These are phyloP conservation scores for Bombus superbus DNA, from an alignment of 1,140 invertebrate species.

Conservation along the genomic window DNA sequence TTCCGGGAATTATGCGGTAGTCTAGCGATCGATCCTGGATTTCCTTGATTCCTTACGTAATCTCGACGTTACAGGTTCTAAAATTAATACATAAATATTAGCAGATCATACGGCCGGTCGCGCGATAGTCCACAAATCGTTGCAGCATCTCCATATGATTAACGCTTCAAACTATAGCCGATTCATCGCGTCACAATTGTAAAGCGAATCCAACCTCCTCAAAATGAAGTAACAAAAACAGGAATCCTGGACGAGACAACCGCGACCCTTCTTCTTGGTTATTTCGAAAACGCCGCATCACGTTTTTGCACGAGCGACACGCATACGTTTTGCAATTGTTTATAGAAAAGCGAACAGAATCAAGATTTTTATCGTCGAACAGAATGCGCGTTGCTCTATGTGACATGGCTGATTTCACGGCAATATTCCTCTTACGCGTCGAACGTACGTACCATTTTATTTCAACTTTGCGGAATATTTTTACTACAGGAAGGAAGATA, in stretches of 20 bases:
- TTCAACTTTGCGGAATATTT: slow-evolving; percentile 16
- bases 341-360: not conserved
- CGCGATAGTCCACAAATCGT: no score
- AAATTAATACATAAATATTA: not conserved
- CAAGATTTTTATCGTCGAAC: not conserved
- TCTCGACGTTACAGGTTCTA: not conserved
- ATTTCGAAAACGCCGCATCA: not conserved
- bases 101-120: no score
- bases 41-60: not conserved
- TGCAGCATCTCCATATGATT: not conserved
- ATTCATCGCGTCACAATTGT: not conserved
- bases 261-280: not conserved
- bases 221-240: not conserved
- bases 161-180: not conserved
- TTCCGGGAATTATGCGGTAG: not conserved
- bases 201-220: not conserved
- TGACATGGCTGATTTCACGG: not conserved
- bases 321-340: not conserved
- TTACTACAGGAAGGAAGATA: not conserved
- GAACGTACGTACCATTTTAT: slow-evolving; percentile 1
- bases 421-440: not conserved
- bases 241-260: no score
- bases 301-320: not conserved
- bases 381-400: not conserved
- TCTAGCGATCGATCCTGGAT: not conserved